Percentiles rank a stretch among this genome's conserved stretches.
phyloP scores from a whole-genome alignment of 2,888 invertebrate genomes.

The Drosophila imparisetae region DNA sequence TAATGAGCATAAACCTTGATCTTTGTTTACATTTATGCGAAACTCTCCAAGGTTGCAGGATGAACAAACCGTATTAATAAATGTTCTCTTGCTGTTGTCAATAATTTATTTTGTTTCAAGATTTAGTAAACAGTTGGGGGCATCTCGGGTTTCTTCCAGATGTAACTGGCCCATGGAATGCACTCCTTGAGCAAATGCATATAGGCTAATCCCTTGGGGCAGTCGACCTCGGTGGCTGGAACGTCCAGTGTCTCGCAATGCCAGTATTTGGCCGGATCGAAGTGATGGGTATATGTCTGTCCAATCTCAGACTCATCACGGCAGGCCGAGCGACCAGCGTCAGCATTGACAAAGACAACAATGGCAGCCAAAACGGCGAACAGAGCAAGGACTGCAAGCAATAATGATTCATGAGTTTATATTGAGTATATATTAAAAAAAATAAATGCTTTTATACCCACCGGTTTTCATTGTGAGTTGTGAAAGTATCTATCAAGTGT shows the following conservation, averaged over 20 bases:
- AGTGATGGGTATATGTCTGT: constrained; percentile 78
- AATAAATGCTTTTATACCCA: constrained; percentile 34
- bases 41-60: neutral
- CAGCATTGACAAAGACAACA: constrained; percentile 47
- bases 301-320: constrained; percentile 72
- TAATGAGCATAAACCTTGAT: neutral
- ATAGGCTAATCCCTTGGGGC: constrained; percentile 77
- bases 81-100: neutral
- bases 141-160: constrained; percentile 80
- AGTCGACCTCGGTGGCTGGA: constrained; percentile 71
- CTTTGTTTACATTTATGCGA: neutral
- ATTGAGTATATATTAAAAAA: neutral
- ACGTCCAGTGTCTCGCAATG: constrained; percentile 70
- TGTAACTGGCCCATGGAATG: constrained; percentile 82
- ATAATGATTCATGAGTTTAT: neutral
- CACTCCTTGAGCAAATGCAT: constrained; percentile 81
- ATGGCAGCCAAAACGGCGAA: constrained; percentile 57
- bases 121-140: constrained; percentile 75
- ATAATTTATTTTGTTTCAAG: constrained; percentile 41
- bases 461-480: constrained; percentile 63
- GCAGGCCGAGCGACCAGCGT: constrained; percentile 82
- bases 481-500: constrained; percentile 50
- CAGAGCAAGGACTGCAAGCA: constrained; percentile 52
- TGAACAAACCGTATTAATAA: neutral
- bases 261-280: constrained; percentile 83